Evolutionary conservation across 2,888 invertebrate species (phyloP).

Genomic region (Melinaea menophilus): DNA sequence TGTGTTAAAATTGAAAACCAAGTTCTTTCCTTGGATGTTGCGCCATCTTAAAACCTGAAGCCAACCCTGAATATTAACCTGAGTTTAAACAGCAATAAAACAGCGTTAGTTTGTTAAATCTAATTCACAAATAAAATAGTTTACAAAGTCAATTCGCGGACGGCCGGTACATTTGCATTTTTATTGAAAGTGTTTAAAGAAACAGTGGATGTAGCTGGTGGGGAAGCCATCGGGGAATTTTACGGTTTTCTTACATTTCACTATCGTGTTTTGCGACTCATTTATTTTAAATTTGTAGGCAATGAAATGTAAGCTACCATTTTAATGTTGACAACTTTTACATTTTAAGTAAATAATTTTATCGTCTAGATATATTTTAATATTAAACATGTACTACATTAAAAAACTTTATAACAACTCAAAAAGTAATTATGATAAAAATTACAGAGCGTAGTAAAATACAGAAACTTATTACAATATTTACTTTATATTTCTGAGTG

Average conservation of each 20-base stretch:
- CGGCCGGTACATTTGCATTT: constrained; percentile 65
- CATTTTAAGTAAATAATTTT: too few species aligned
- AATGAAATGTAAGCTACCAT: neutral
- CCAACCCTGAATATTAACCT: neutral
- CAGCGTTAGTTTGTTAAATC: constrained; percentile 44
- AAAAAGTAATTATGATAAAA: too few species aligned
- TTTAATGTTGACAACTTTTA: neutral
- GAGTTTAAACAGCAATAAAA: constrained; percentile 9
- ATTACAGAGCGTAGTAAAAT: too few species aligned
- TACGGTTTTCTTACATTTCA: constrained; percentile 31
- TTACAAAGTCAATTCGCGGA: constrained; percentile 53
- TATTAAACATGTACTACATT: too few species aligned
- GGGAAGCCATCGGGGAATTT: constrained; percentile 30
- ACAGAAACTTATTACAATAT: too few species aligned
- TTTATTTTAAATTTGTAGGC: constrained; percentile 13
- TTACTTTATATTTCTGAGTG: too few species aligned
- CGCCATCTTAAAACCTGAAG: too few species aligned
- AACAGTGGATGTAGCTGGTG: constrained; percentile 50
- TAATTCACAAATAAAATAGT: constrained; percentile 57
- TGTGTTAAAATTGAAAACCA: too few species aligned
- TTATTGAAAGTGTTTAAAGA: constrained; percentile 71
- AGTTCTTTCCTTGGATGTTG: too few species aligned
- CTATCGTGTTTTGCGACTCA: constrained; percentile 15
- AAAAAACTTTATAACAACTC: too few species aligned
- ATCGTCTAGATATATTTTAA: too few species aligned